Evolutionary conservation across 1,140 invertebrate species (phyloP), one percentile per base, ranked within the genome.

Genomic region (Prorops nasuta): DNA sequence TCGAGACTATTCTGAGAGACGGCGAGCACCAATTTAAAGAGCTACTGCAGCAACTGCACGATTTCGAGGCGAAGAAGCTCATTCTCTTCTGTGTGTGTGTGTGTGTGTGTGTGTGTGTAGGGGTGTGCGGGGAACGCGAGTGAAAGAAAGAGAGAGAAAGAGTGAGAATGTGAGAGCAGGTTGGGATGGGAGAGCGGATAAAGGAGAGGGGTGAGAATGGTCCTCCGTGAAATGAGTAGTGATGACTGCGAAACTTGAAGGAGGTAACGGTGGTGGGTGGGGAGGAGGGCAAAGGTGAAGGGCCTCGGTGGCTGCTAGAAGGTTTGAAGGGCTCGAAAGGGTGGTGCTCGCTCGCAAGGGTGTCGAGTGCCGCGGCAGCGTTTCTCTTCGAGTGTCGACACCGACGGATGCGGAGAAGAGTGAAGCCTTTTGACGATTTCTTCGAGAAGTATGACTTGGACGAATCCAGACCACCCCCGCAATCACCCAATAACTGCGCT

Each of bases 361-460:
- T 49, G 58, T 44, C 60, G 56, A 67, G 63, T 67, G 63, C 65
- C 58, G 59, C 56, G 54, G 54, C 63, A 64, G 65, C 64, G 56
- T 66, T 66, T 67, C 60, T 63, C 45, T 47, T 60, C 50, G 58
- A 62, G 59, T 60, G 48, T 39, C 56, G 44, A 39, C 24, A 10
- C 24, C 49, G 53, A 59, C 3, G 36, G 39, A n/a, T 1, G 18
- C 28, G 31, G 20, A 28, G 32, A 31, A 39, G 22, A 14, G 42
- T 34, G 32, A 35, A 37, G n/a, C 59, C 45, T 52, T 56, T 49
- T 51, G 52, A 51, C 41, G 49, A 56, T 60, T 60, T 49, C 49
- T 49, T 58, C 50, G 47, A 49, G 55, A 58, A 44, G 47, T 37
- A 46, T 35, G 43, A 46, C 46, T 54, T 49, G 38, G 46, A 10